Base-by-base conservation (phyloP, 2,888 invertebrate genomes). In the Diarsia brunnea region DNA sequence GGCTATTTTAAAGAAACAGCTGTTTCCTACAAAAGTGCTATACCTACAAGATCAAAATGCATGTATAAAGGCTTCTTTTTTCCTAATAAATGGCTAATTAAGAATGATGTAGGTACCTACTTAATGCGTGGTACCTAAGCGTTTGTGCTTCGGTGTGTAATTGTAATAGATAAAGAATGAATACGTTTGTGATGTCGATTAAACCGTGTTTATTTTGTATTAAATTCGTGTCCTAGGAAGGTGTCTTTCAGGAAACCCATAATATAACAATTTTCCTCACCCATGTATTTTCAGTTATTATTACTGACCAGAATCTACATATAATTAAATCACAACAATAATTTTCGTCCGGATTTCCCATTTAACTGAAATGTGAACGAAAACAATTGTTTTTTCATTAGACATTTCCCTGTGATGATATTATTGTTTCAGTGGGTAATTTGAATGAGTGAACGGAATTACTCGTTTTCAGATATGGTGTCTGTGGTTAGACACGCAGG, bases 271-370 rank as follows among this genome's bases (percentile, higher is more conserved):
- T 65, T 31, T 43, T 19, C 49, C 64, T 51, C 16, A 67, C 16
- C 4, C 27, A 24, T 38, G n/a, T 45, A n/a, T 76, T 60, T 75
- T 38, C 38, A 51, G 2, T 55, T 11, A 24, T 21, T 8, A 38
- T 70, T 5, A 58, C 21, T 75, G 27, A 14, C 27, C 19, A 31
- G 53, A 43, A 51, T 45, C 31, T n/a, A 43, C n/a, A 10, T 2
- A 72, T 61, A 61, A 31, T 61, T 45, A 73, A 61, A 55, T 75
- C 19, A 31, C 5, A 43, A 31, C 8, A 45, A 27, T 60, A 71
- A 82, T 49, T 80, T 55, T 27, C 0, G 45, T 78, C 27, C 21
- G 83, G 78, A 16, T 61, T 78, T 69, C n/a, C 68, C 80, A 82
- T 65, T 51, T 51, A 11, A 51, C 19, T 49, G 38, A 38, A 45